phyloP scores from a whole-genome alignment of 2,797 vertebrate species.

The Clarias pachynema region DNA sequence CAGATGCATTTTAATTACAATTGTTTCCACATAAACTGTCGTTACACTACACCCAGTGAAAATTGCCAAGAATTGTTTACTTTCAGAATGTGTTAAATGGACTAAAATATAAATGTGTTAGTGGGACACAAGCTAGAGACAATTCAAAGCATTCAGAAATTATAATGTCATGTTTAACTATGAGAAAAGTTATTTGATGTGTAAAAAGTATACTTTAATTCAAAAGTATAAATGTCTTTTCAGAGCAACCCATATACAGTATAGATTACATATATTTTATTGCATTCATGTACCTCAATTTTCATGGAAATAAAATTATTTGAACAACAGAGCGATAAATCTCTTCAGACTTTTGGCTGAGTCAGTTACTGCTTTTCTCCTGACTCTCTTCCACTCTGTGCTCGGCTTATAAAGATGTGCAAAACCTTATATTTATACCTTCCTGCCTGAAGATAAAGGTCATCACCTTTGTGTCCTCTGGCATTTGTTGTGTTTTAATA shows the following conservation, averaged over 20 bases:
- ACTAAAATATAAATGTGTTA: not conserved
- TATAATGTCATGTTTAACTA: conserved; percentile 19
- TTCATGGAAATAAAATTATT: conserved; percentile 5
- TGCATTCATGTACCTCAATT: conserved; percentile 6
- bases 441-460: conserved; percentile 64
- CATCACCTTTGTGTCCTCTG: conserved; percentile 61
- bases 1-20: conserved; percentile 1
- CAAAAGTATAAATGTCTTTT: not conserved
- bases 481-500: conserved; percentile 57
- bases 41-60: not conserved
- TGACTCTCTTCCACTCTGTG: conserved; percentile 49
- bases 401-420: conserved; percentile 62
- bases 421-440: conserved; percentile 65
- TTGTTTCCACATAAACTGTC: not conserved
- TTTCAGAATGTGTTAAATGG: not conserved
- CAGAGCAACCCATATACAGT: not conserved
- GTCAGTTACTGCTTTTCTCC: conserved; percentile 20
- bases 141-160: not conserved
- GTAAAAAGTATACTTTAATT: not conserved
- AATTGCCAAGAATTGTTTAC: not conserved
- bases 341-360: conserved; percentile 26
- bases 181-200: not conserved
- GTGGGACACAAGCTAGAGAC: not conserved
- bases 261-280: not conserved
- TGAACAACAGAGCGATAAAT: conserved; percentile 23